A percentile compares a stretch with the other conserved stretches of the same genome.
Conservation (phyloP, 53 echinoderm and acorn worm species). For the Apostichopus leukothele region DNA sequence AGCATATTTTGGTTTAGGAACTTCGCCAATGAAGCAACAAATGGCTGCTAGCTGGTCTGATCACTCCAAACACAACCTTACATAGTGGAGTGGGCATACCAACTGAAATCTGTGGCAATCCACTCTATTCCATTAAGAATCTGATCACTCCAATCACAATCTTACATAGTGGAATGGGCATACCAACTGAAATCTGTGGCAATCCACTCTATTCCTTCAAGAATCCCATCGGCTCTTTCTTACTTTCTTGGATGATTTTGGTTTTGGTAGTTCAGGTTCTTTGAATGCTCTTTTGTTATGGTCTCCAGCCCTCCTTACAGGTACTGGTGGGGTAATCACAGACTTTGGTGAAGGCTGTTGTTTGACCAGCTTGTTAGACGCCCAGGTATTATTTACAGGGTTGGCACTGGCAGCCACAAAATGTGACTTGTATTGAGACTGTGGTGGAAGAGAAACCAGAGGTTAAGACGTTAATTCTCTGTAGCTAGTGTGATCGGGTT, state of each 20-base stretch:
- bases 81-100: too few relatives aligned
- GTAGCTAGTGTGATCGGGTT: too few relatives aligned
- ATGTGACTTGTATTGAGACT: constrained; percentile 94
- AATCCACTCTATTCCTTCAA: constrained; percentile 7
- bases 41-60: too few relatives aligned
- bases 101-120: too few relatives aligned
- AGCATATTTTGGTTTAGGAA: too few relatives aligned
- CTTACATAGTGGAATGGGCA: too few relatives aligned
- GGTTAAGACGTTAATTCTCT: too few relatives aligned
- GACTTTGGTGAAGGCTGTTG: constrained; percentile 1
- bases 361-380: neutral
- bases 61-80: too few relatives aligned
- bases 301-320: constrained; percentile 39
- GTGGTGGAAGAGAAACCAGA: constrained; percentile 8
- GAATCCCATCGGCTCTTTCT: constrained; percentile 70
- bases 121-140: too few relatives aligned
- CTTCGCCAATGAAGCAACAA: too few relatives aligned
- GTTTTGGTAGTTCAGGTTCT: constrained; percentile 34
- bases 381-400: constrained; percentile 49
- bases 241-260: constrained; percentile 41
- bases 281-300: constrained; percentile 38
- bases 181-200: too few relatives aligned
- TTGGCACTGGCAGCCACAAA: constrained; percentile 83
- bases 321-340: neutral
- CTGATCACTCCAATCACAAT: too few relatives aligned